phyloP scores from a whole-genome alignment of 1,140 invertebrate genomes.

The Anastrepha obliqua region DNA sequence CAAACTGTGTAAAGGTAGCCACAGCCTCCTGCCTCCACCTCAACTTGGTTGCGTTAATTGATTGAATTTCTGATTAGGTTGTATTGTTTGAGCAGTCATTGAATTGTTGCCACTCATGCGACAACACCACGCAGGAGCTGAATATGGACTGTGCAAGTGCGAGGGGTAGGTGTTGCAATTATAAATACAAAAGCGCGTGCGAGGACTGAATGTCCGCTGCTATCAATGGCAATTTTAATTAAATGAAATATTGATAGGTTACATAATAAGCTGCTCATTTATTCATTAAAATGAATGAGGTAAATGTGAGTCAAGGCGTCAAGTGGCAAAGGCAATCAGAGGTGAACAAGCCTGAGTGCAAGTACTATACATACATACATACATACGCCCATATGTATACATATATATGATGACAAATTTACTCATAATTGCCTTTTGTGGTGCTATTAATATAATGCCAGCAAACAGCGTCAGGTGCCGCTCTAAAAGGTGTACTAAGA shows the following conservation, averaged over 20 bases:
- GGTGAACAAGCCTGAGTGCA: neutral
- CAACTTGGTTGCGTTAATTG: neutral
- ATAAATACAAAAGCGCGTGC: constrained; percentile 2
- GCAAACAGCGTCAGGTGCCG: too few species aligned
- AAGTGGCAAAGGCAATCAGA: neutral
- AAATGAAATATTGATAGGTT: neutral
- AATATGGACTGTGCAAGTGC: neutral
- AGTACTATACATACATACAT: neutral
- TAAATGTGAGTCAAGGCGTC: constrained; percentile 7
- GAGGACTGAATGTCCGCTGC: neutral
- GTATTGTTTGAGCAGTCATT: constrained; percentile 13
- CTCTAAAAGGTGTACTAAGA: too few species aligned
- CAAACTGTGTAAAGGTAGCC: neutral
- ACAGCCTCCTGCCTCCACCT: neutral
- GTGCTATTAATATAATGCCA: too few species aligned
- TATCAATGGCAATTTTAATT: constrained; percentile 42
- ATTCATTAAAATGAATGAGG: constrained; percentile 37
- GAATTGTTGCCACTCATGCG: neutral
- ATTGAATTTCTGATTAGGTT: constrained; percentile 49
- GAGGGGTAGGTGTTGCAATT: neutral
- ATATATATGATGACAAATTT: neutral
- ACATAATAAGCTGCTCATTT: constrained; percentile 31
- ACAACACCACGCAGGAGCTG: neutral
- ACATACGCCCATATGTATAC: neutral
- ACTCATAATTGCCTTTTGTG: too few species aligned